Percentiles rank a stretch among this genome's conserved stretches.
Evolutionary conservation across 2,113 vertebrate species (phyloP).

Genomic region (Lepus europaeus): DNA sequence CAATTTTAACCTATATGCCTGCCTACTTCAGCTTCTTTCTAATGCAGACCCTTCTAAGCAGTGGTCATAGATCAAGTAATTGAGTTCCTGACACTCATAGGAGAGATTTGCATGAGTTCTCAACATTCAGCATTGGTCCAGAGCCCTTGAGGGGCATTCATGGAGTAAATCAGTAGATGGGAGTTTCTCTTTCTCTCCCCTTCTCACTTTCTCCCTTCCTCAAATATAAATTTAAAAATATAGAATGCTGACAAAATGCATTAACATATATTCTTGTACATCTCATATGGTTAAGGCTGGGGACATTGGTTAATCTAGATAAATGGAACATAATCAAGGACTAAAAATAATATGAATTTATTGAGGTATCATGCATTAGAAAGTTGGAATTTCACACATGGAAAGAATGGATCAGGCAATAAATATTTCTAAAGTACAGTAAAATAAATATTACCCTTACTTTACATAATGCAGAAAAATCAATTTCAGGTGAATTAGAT

Average conservation of each 20-base stretch:
- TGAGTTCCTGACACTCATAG: too few species aligned
- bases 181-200: too few species aligned
- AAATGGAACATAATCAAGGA: background rate
- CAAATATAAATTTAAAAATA: too few species aligned
- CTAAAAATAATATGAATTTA: background rate
- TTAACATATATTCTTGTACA: background rate
- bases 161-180: too few species aligned
- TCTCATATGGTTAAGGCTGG: background rate
- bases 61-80: too few species aligned
- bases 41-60: too few species aligned
- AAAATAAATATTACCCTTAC: background rate
- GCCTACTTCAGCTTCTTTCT: too few species aligned
- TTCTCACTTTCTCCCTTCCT: too few species aligned
- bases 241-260: background rate
- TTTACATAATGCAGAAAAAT: background rate
- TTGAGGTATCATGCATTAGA: background rate
- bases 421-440: background rate
- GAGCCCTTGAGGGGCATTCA: too few species aligned
- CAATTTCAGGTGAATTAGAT: background rate
- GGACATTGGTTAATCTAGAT: background rate
- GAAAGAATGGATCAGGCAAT: background rate
- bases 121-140: too few species aligned
- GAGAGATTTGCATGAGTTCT: too few species aligned
- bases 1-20: too few species aligned
- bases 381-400: background rate